Conservation (phyloP, 2,888 invertebrate species). For the Digitonthophagus gazella region DNA sequence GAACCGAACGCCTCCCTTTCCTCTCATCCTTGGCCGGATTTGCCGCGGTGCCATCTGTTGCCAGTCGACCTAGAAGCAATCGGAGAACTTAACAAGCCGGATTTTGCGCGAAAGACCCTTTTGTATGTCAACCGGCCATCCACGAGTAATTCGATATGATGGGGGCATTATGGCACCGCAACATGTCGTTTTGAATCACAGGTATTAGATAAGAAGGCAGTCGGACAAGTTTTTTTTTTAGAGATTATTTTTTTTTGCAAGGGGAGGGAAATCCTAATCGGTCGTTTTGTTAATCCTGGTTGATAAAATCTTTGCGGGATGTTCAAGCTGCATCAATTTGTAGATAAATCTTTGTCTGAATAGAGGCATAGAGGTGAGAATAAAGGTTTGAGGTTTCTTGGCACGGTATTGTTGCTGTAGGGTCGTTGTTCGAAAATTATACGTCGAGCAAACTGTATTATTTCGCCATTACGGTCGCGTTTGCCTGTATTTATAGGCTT, state of each 20-base stretch:
- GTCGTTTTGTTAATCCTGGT: not conserved
- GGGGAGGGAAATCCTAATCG: not conserved
- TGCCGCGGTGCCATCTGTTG: constrained; percentile 36
- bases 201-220: not conserved
- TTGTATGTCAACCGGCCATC: constrained; percentile 33
- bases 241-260: no score
- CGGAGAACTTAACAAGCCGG: constrained; percentile 33
- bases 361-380: not conserved
- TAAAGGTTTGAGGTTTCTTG: not conserved
- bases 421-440: constrained; percentile 24
- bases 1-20: constrained; percentile 46
- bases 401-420: not conserved
- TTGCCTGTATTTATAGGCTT: constrained; percentile 28
- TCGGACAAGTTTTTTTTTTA: not conserved
- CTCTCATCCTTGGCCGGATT: constrained; percentile 39
- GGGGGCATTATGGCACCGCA: constrained; percentile 2
- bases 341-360: not conserved
- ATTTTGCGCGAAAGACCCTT: constrained; percentile 37
- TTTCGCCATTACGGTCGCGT: constrained; percentile 25
- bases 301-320: not conserved
- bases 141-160: constrained; percentile 20
- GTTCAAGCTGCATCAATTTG: not conserved
- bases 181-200: not conserved
- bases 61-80: constrained; percentile 30
- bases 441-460: constrained; percentile 23